phyloP scores from a whole-genome alignment of 2,113 vertebrate genomes.

The Mormoops blainvillei region DNA sequence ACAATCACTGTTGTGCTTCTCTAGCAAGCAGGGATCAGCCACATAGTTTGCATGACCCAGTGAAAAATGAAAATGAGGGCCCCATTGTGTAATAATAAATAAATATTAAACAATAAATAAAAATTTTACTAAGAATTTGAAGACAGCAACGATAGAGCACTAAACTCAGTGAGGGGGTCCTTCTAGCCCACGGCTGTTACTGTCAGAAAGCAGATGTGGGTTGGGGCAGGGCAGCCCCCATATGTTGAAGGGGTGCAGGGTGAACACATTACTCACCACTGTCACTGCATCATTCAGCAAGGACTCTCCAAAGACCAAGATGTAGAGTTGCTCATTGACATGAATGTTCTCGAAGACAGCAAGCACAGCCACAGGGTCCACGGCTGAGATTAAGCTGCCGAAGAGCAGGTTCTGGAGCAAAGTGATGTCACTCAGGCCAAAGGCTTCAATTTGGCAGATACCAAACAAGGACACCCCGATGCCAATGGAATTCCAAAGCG shows the following conservation, averaged over 20 bases:
- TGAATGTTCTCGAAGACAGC: slow-evolving; percentile 96
- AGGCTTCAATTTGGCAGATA: slow-evolving; percentile 93
- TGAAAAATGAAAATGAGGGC: not conserved
- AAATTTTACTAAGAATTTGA: not conserved
- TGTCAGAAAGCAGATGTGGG: not conserved
- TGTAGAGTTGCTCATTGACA: slow-evolving; percentile 97
- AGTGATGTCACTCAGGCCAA: slow-evolving; percentile 93
- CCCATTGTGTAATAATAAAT: not conserved
- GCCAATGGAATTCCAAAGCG: slow-evolving; percentile 95
- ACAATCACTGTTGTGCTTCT: not conserved
- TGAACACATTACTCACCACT: slow-evolving; percentile 88
- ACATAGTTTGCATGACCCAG: no score
- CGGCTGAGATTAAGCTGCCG: slow-evolving; percentile 93
- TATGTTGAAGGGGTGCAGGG: rapidly evolving
- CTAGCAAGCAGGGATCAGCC: not conserved
- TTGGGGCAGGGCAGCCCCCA: not conserved
- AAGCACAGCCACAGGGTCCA: slow-evolving; percentile 95
- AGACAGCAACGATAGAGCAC: not conserved
- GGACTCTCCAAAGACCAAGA: slow-evolving; percentile 96
- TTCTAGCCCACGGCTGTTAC: not conserved
- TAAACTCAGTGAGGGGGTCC: not conserved
- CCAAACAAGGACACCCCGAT: slow-evolving; percentile 94
- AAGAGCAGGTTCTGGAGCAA: slow-evolving; percentile 96
- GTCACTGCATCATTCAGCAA: slow-evolving; percentile 96
- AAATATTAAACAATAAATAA: not conserved